Percentiles rank a stretch among this genome's conserved stretches.
These are phyloP conservation scores for Dendropsophus ebraccatus DNA, from an alignment of 2,113 vertebrate species.

Conservation along the genomic window DNA sequence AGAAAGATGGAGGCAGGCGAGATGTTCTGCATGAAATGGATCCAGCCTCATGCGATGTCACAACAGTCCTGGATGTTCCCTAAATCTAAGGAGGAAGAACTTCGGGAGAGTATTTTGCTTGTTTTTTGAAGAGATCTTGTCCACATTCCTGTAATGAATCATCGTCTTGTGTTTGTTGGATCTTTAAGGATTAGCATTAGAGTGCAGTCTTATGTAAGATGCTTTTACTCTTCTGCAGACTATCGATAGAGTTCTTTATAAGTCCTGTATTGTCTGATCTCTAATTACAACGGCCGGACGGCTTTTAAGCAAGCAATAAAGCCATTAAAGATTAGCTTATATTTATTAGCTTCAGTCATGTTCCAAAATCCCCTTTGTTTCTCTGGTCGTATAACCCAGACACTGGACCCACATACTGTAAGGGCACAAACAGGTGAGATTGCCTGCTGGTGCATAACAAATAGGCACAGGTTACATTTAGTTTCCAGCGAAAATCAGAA, in stretches of 20 bases:
- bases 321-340: conserved; percentile 45
- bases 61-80: background rate
- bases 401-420: background rate
- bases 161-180: conserved; percentile 40
- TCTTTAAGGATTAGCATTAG: conserved; percentile 45
- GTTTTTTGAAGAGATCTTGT: conserved; percentile 26
- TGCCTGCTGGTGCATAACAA: background rate
- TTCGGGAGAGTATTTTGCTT: conserved; percentile 29
- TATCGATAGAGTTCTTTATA: conserved; percentile 35
- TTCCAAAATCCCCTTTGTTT: conserved; percentile 1
- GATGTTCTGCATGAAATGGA: background rate
- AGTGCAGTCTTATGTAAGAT: conserved; percentile 29
- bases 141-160: conserved; percentile 50
- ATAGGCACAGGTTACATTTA: background rate
- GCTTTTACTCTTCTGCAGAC: background rate
- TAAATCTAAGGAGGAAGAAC: background rate
- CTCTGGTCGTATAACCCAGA: background rate
- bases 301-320: conserved; percentile 37
- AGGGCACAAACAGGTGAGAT: background rate
- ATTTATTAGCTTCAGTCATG: conserved; percentile 5
- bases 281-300: conserved; percentile 15
- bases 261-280: conserved; percentile 35
- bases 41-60: background rate
- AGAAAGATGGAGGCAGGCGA: background rate
- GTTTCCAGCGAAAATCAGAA: too few relatives aligned